Evolutionary conservation across 2,888 invertebrate species (phyloP).

Genomic region (Taphrorychus bicolor): DNA sequence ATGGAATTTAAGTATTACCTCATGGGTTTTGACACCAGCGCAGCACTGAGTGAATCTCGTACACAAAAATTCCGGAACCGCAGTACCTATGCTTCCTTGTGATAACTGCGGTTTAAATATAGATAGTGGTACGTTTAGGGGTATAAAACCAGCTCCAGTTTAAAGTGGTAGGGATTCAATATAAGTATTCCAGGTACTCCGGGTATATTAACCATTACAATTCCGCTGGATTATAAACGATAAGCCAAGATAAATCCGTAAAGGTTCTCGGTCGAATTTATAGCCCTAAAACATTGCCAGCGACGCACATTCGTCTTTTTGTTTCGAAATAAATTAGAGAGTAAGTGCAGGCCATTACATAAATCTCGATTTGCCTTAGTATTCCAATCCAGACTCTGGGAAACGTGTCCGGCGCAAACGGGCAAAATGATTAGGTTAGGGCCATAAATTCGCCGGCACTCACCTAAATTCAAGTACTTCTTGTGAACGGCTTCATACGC

Average conservation of each 20-base stretch:
- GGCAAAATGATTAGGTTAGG: conserved; percentile 1
- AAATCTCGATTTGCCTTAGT: conserved; percentile 31
- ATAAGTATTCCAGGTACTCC: no score
- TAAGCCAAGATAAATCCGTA: neutral
- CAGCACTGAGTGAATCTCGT: no score
- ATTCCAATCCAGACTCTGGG: conserved; percentile 17
- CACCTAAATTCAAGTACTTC: conserved; percentile 88
- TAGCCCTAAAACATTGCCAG: conserved; percentile 6
- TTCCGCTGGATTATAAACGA: neutral
- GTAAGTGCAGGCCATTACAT: conserved; percentile 28
- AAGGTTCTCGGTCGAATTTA: neutral
- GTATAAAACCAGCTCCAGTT: no score
- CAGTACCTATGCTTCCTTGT: no score
- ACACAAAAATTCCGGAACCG: no score
- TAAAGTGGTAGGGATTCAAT: no score
- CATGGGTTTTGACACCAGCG: no score
- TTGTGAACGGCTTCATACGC: conserved; percentile 92
- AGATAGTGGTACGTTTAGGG: no score
- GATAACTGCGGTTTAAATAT: no score
- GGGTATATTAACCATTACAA: no score
- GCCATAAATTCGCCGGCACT: conserved; percentile 47
- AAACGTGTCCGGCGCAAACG: conserved; percentile 4
- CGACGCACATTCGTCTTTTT: conserved; percentile 22
- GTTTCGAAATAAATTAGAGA: conserved; percentile 32
- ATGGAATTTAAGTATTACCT: no score